Evolutionary conservation across 2,888 invertebrate genomes (phyloP).

Genomic region (Ptychoptera albimana): DNA sequence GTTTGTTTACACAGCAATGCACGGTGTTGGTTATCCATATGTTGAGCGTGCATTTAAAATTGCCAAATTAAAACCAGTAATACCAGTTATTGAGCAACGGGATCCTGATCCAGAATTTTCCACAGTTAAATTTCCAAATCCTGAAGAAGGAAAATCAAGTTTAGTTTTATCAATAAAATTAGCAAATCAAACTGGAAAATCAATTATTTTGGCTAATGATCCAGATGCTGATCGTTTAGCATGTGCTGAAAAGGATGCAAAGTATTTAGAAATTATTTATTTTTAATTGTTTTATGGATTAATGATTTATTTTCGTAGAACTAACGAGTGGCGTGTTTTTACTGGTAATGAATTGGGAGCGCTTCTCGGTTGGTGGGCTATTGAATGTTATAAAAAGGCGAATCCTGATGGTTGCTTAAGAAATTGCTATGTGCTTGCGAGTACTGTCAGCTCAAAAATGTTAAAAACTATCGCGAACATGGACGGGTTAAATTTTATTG

Average conservation of each 20-base stretch:
- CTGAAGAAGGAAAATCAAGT: constrained; percentile 83
- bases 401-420: constrained; percentile 31
- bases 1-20: constrained; percentile 92
- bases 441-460: constrained; percentile 95
- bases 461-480: constrained; percentile 60
- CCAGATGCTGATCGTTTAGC: constrained; percentile 96
- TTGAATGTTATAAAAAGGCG: constrained; percentile 40
- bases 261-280: constrained; percentile 29
- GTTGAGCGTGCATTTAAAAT: constrained; percentile 56
- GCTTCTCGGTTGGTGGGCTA: constrained; percentile 86
- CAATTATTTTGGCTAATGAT: constrained; percentile 86
- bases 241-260: constrained; percentile 64
- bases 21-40: constrained; percentile 83
- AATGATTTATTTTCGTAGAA: constrained; percentile 19
- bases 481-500: constrained; percentile 61
- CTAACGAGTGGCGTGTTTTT: constrained; percentile 73
- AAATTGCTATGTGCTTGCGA: constrained; percentile 72
- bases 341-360: constrained; percentile 92
- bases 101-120: constrained; percentile 93
- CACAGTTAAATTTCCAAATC: constrained; percentile 95
- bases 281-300: neutral
- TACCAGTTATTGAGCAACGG: constrained; percentile 45
- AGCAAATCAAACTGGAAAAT: constrained; percentile 51
- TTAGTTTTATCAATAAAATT: constrained; percentile 58
- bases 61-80: constrained; percentile 46